Base-by-base conservation (phyloP, 2,113 vertebrate species). In the Rhynchopsitta pachyrhyncha region DNA sequence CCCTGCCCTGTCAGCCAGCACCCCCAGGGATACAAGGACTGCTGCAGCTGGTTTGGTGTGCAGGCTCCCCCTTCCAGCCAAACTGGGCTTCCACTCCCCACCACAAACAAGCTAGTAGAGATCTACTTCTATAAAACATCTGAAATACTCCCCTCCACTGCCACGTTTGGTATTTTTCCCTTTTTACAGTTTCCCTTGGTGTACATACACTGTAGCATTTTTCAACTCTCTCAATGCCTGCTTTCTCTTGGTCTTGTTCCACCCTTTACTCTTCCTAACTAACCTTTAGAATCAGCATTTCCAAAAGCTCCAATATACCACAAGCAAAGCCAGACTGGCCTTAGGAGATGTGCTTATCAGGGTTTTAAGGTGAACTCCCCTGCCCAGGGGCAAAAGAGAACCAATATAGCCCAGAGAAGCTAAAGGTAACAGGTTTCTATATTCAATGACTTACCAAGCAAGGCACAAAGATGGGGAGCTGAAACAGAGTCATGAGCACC, bases 401-500 rank as follows among this genome's bases (percentile, higher is more conserved):
- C 13, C 28, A 44, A 8, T 16, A 52, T 11, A 79, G 24, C 25
- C 44, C 60, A 81, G 20, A 84, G 46, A 13, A 59, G 19, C 13
- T n/a, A 53, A 81, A 77, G 70, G 20, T 88, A 39, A 3, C 24
- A 17, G 4, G 20, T 53, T 92, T 78, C 60, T 44, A 31, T 27
- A 70, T 47, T 42, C 41, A 63, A 0, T 44, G 8, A 85, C 29
- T 93, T 70, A n/a, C 2, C 63, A 90, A 81, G 44, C 25, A 60
- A 78, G 29, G 52, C 41, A 57, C 27, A 37, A 25, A 42, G 60
- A 75, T 6, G 4, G 11, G 23, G 60, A 78, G 23, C 28, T 73
- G 68, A 71, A 37, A n/a, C 1, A 0, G 39, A 77, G 9, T 69
- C 0, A 0, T 6, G 2, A 80, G 28, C 27, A 44, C 9, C 44